These are phyloP conservation scores for Gasterosteus nipponicus DNA, from an alignment of 2,113 vertebrate genomes.

Conservation along the genomic window DNA sequence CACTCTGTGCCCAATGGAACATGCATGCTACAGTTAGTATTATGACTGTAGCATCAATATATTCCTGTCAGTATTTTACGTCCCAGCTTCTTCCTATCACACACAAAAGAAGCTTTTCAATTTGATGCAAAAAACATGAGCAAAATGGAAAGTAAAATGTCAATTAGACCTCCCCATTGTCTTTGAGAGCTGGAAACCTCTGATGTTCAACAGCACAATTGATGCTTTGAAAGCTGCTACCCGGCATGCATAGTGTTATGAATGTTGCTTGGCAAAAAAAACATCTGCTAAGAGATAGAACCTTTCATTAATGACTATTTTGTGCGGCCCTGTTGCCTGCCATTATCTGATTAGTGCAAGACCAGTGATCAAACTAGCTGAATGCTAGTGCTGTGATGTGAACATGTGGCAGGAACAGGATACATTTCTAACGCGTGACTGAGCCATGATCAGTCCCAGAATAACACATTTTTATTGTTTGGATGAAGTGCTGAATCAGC, in stretches of 20 bases:
- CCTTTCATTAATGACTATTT: too few species aligned
- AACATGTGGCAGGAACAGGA: neutral
- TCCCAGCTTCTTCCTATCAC: neutral
- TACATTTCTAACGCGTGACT: neutral
- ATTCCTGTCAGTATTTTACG: neutral
- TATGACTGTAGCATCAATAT: slow-evolving; percentile 28
- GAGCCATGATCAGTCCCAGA: neutral
- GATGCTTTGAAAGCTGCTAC: neutral
- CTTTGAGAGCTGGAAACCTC: slow-evolving; percentile 16
- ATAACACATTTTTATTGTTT: slow-evolving; percentile 19
- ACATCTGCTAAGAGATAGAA: too few species aligned
- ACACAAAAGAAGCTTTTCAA: slow-evolving; percentile 11
- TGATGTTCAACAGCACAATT: slow-evolving; percentile 3
- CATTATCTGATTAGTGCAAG: neutral
- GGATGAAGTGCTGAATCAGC: slow-evolving; percentile 28
- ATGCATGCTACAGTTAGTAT: slow-evolving; percentile 14
- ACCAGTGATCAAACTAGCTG: neutral
- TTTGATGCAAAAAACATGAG: neutral
- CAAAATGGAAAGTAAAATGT: slow-evolving; percentile 15
- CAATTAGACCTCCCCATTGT: slow-evolving; percentile 13
- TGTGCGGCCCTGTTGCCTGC: neutral
- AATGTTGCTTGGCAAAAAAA: slow-evolving; percentile 9
- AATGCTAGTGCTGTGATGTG: neutral
- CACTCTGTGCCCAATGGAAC: slow-evolving; percentile 19
- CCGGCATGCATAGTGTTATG: neutral